Evolutionary conservation across 2,888 invertebrate genomes (phyloP).

Genomic region (Harpalus rubripes): DNA sequence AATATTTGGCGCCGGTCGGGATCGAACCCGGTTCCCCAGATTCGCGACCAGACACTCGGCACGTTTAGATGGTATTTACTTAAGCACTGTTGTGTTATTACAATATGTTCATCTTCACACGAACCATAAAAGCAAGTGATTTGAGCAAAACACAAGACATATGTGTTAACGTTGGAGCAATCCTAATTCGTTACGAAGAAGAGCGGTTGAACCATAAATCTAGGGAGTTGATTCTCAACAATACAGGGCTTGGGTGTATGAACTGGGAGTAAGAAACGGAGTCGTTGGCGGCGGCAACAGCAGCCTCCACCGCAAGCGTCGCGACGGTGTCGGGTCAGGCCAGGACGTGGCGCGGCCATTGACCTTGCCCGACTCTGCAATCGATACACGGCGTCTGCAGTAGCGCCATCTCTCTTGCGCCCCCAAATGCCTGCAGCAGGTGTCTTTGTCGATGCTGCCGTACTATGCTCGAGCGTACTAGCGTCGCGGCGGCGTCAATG

Average conservation of each 20-base stretch:
- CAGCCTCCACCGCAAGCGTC: constrained; percentile 36
- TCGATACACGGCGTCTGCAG: constrained; percentile 63
- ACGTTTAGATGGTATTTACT: too few relatives aligned
- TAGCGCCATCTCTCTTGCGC: constrained; percentile 39
- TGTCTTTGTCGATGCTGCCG: constrained; percentile 47
- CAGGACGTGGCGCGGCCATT: constrained; percentile 62
- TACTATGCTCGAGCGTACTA: constrained; percentile 53
- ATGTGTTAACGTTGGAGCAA: background rate
- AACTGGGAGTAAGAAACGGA: constrained; percentile 18
- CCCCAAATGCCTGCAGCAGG: constrained; percentile 59
- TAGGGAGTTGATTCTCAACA: constrained; percentile 31
- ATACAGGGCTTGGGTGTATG: constrained; percentile 5
- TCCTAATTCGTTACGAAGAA: background rate
- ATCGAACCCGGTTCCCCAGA: too few relatives aligned
- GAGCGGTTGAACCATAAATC: constrained; percentile 3
- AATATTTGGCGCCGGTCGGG: too few relatives aligned
- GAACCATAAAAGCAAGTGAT: too few relatives aligned
- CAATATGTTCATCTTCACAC: too few relatives aligned
- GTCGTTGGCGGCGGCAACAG: background rate
- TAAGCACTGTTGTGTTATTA: too few relatives aligned
- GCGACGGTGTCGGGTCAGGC: constrained; percentile 63
- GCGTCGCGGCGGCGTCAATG: constrained; percentile 79
- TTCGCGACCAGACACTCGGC: too few relatives aligned
- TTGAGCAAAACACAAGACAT: too few relatives aligned
- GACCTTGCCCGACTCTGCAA: constrained; percentile 57